Percentiles rank a stretch among this genome's conserved stretches.
Evolutionary conservation across 2,113 vertebrate species (phyloP).

Genomic region (Rattus rattus): DNA sequence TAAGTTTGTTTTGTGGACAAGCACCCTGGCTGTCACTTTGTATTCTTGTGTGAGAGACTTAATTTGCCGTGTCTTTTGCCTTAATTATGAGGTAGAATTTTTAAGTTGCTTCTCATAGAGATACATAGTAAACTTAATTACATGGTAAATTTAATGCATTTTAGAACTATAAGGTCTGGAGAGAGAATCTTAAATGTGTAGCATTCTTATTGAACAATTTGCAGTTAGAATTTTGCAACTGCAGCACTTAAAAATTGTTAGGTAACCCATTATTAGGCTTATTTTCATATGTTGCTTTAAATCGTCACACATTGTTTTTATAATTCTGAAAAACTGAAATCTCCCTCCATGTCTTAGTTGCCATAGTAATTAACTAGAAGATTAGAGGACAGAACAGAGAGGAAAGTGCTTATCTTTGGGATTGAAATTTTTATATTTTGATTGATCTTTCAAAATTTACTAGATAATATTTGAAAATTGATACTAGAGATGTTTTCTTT

Average conservation of each 20-base stretch:
- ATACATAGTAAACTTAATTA: background rate
- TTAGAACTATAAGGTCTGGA: slow-evolving; percentile 39
- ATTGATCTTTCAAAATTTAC: slow-evolving; percentile 31
- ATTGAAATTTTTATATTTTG: slow-evolving; percentile 54
- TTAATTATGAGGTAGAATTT: slow-evolving; percentile 49
- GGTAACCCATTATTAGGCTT: slow-evolving; percentile 20
- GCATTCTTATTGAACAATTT: slow-evolving; percentile 1
- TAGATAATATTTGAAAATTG: slow-evolving; percentile 56
- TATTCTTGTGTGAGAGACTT: slow-evolving; percentile 38
- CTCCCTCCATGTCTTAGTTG: background rate
- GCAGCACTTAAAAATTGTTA: slow-evolving; percentile 18
- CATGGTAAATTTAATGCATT: background rate
- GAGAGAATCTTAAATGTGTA: slow-evolving; percentile 48
- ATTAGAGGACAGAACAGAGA: background rate
- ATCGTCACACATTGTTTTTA: slow-evolving; percentile 39
- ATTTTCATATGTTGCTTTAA: slow-evolving; percentile 60
- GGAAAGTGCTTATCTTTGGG: background rate
- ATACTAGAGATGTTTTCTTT: slow-evolving; percentile 42
- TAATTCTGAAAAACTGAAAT: slow-evolving; percentile 27
- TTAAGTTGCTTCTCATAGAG: slow-evolving; percentile 13
- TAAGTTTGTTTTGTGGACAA: background rate
- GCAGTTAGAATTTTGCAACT: slow-evolving; percentile 48
- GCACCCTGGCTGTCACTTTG: slow-evolving; percentile 1
- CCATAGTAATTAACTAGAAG: background rate
- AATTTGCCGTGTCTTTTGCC: slow-evolving; percentile 13